Base-by-base conservation (phyloP, 1,140 invertebrate species). In the Ceratoteleas bidentatus region DNA sequence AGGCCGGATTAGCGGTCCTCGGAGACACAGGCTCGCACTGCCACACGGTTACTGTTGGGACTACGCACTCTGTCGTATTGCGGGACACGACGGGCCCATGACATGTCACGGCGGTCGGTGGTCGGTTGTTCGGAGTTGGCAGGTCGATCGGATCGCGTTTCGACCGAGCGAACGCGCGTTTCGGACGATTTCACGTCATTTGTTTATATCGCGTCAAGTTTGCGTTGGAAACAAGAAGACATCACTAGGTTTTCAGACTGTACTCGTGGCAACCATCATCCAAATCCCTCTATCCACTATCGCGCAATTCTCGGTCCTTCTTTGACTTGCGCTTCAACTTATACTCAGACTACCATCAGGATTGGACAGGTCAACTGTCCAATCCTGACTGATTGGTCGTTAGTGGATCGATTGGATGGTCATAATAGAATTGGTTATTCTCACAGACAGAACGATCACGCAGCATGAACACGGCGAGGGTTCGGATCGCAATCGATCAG, bases 21-120 rank as follows among this genome's bases (percentile, higher is more conserved):
- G 90, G 89, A 91, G 90, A 90, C 84, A 90, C 90, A 91, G 90
- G 90, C 85, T 91, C 91, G 89, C 89, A 92, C 90, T 92, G 91
- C 89, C 89, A 92, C 88, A 91, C 90, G 85, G 89, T 91, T 86
- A 92, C 90, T 88, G 90, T 91, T 90, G 91, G 91, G 89, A 90
- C 88, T 90, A 90, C 85, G 89, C 85, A 91, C 86, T 88, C 90
- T 92, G 89, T 87, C 86, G 88, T 80, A 74, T 74, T 57, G 56
- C 52, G 83, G 77, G 83, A 85, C 77, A 84, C 83, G 82, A 77
- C 56, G 79, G 65, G 47, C 72, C 83, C 75, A 76, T 72, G 64
- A 70, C 79, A 76, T 78, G 75, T 75, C 74, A 68, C 78, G 80
- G 61, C 43, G 54, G 74, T 73, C 72, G 83, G 78, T 84, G 83